Evolutionary conservation across 2,888 invertebrate species (phyloP).

Genomic region (Nymphalis polychloros): DNA sequence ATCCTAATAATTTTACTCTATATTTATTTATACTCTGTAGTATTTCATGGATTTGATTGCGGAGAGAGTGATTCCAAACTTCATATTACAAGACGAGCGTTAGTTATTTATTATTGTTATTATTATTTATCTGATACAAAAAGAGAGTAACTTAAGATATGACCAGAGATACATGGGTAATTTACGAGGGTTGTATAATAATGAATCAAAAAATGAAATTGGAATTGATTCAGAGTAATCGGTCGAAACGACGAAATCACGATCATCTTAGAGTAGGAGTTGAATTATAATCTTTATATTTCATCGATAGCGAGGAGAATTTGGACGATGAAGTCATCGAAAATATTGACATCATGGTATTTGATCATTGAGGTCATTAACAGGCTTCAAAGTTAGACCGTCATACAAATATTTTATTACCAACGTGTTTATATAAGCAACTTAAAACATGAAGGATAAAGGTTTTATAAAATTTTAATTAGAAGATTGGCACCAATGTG

Average conservation of each 20-base stretch:
- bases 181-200: no score
- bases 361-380: slow-evolving; percentile 28
- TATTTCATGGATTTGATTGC: slow-evolving; percentile 30
- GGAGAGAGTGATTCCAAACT: slow-evolving; percentile 14
- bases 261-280: neutral
- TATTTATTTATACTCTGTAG: slow-evolving; percentile 11
- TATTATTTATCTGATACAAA: no score
- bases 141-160: no score
- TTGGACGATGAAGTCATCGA: slow-evolving; percentile 32
- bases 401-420: slow-evolving; percentile 5
- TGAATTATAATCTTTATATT: slow-evolving; percentile 10
- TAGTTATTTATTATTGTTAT: no score
- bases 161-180: no score
- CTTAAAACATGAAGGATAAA: neutral
- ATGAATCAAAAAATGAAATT: no score
- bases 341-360: slow-evolving; percentile 35
- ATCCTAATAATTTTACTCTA: slow-evolving; percentile 31
- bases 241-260: slow-evolving; percentile 9
- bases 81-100: no score
- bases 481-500: neutral
- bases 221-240: neutral
- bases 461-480: neutral
- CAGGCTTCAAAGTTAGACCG: neutral
- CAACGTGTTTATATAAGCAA: neutral
- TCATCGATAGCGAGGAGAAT: slow-evolving; percentile 22